These are phyloP conservation scores for Epinephelus coioides DNA, from an alignment of 2,797 vertebrate species.

Conservation along the genomic window DNA sequence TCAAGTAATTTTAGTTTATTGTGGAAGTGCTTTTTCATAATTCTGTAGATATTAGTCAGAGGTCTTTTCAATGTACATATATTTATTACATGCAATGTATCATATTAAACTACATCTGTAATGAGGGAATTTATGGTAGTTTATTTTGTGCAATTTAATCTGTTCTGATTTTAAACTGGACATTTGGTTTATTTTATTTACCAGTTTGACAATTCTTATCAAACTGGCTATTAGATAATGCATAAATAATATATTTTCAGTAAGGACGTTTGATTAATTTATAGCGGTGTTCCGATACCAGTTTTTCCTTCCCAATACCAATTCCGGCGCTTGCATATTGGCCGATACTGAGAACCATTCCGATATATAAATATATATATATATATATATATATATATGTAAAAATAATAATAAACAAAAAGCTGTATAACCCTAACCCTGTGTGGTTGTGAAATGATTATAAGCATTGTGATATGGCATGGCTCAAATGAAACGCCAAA, in stretches of 20 bases:
- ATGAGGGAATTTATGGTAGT: not conserved
- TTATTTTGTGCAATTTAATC: not conserved
- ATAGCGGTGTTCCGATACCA: too few species aligned
- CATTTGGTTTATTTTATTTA: not conserved
- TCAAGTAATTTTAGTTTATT: conserved; percentile 39
- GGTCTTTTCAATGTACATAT: not conserved
- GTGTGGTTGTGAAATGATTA: too few species aligned
- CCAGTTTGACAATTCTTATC: not conserved
- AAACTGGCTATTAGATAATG: not conserved
- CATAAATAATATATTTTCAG: not conserved
- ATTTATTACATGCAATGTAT: not conserved
- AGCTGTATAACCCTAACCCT: too few species aligned
- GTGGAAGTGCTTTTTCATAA: not conserved
- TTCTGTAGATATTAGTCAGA: not conserved
- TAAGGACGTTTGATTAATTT: not conserved
- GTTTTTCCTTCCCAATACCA: too few species aligned
- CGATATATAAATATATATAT: too few species aligned
- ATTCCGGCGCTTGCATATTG: too few species aligned
- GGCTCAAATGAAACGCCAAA: too few species aligned
- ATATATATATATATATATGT: too few species aligned
- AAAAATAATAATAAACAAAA: too few species aligned
- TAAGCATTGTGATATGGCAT: too few species aligned
- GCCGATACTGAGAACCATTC: too few species aligned
- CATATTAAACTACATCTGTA: not conserved
- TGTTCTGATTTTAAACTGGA: too few species aligned